phyloP scores from a whole-genome alignment of 1,140 invertebrate species.

The Procambarus virginalis region DNA sequence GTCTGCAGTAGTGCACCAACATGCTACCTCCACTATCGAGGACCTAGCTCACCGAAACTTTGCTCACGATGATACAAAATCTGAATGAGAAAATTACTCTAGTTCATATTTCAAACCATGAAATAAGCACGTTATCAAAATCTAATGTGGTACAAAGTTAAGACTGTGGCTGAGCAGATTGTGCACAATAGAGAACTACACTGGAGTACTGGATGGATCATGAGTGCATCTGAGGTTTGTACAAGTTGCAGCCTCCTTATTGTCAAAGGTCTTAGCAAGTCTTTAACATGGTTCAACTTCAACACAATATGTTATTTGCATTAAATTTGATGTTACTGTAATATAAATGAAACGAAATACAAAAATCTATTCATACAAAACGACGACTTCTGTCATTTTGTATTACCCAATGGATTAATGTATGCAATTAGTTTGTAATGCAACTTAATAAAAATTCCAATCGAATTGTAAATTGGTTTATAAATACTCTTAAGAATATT shows the following conservation, averaged over 20 bases:
- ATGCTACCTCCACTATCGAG: not conserved
- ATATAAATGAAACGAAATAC: not conserved
- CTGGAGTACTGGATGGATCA: conserved; percentile 23
- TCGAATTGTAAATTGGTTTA: not conserved
- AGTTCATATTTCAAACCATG: not conserved
- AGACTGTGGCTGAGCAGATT: not conserved
- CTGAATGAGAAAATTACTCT: not conserved
- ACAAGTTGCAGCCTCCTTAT: conserved; percentile 19
- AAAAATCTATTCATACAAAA: not conserved
- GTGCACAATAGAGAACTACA: not conserved
- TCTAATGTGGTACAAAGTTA: not conserved
- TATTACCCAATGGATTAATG: not conserved
- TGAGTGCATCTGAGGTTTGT: conserved; percentile 22
- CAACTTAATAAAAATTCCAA: not conserved
- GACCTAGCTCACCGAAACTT: not conserved
- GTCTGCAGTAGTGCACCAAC: not conserved
- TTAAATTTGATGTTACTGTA: not conserved
- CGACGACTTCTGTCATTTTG: not conserved
- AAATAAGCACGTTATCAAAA: not conserved
- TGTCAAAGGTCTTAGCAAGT: conserved; percentile 9
- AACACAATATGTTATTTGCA: not conserved
- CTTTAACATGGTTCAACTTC: not conserved
- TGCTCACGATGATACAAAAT: not conserved
- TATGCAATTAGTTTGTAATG: not conserved
- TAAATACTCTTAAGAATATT: not conserved